Base-by-base conservation (phyloP, 2,797 vertebrate genomes). In the Chromobotia macracanthus region DNA sequence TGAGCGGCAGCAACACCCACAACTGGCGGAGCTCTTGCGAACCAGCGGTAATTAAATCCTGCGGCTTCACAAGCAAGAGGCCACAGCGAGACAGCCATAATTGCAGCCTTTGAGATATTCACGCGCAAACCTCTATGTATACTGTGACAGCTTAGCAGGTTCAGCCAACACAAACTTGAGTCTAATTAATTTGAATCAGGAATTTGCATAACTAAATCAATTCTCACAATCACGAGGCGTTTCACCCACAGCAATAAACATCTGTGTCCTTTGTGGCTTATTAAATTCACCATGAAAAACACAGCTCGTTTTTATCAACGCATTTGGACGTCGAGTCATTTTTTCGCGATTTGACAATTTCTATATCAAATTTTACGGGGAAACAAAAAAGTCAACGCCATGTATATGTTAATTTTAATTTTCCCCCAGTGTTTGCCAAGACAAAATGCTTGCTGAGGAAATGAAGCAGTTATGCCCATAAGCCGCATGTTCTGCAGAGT, bases 161-260 rank as follows among this genome's bases (percentile, higher is more conserved):
- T 87, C 83, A 89, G 82, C 83, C 86, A 84, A 87, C 86, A 85
- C 85, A 90, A 85, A 88, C 86, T 84, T 79, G 67, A 79, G 83
- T 89, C 82, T 88, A 86, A 89, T 89, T 88, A 84, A 91, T 90
- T 85, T 84, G 81, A 88, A 86, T 86, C 74, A 6, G 23, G 80
- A 85, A 87, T 90, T 89, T 89, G 87, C 89, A 89, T 90, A 87
- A 88, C 85, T 88, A 80, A 88, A 90, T 89, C 75, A 77, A 85
- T 89, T 90, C 81, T 83, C 80, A 67, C 87, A 81, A 86, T 85
- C 84, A 84, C 77, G 68, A 87, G 82, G 83, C 78, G 18, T 83
- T 84, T 85, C 65, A 77, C 65, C 61, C 77, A 80, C 80, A 71
- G 84, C 75, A 78, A 82, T 83, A 82, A 85, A 87, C 88, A 87